A percentile compares a stretch with the other conserved stretches of the same genome.
phyloP scores from a whole-genome alignment of 2,797 vertebrate species.

The Vultur gryphus region DNA sequence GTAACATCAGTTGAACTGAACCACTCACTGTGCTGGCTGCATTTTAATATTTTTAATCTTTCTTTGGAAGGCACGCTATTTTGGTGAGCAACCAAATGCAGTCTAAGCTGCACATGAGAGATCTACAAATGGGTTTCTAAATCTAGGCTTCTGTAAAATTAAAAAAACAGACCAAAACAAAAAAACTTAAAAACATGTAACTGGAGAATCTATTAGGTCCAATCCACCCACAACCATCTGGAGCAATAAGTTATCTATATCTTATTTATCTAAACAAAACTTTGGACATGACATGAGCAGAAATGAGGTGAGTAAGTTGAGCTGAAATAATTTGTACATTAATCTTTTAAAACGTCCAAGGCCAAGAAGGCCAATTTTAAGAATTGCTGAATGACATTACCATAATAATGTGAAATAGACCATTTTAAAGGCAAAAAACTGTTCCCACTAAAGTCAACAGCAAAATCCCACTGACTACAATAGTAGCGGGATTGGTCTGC shows the following conservation, averaged over 20 bases:
- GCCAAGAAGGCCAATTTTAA: conserved; percentile 20
- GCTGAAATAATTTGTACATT: neutral
- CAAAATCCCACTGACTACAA: conserved; percentile 30
- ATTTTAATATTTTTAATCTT: conserved; percentile 55
- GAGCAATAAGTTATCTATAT: conserved; percentile 23
- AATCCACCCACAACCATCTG: conserved; percentile 53
- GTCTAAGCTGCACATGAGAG: conserved; percentile 27
- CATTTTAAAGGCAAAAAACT: conserved; percentile 6
- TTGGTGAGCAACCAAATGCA: conserved; percentile 46
- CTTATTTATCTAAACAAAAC: conserved; percentile 30
- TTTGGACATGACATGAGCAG: conserved; percentile 1
- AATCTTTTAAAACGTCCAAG: conserved; percentile 26
- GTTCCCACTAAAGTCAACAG: neutral
- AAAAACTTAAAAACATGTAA: neutral
- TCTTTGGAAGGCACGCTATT: conserved; percentile 42
- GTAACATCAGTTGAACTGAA: neutral
- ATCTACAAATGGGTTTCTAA: conserved; percentile 50
- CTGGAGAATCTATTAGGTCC: conserved; percentile 46
- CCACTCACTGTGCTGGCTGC: conserved; percentile 19
- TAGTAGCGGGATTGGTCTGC: conserved; percentile 9
- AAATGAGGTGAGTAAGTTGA: conserved; percentile 39
- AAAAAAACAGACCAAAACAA: neutral
- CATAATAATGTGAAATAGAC: conserved; percentile 34
- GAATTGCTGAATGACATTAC: neutral
- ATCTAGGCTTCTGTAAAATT: conserved; percentile 39